Base-by-base conservation (phyloP, 1,140 invertebrate genomes). In the Manduca sexta region DNA sequence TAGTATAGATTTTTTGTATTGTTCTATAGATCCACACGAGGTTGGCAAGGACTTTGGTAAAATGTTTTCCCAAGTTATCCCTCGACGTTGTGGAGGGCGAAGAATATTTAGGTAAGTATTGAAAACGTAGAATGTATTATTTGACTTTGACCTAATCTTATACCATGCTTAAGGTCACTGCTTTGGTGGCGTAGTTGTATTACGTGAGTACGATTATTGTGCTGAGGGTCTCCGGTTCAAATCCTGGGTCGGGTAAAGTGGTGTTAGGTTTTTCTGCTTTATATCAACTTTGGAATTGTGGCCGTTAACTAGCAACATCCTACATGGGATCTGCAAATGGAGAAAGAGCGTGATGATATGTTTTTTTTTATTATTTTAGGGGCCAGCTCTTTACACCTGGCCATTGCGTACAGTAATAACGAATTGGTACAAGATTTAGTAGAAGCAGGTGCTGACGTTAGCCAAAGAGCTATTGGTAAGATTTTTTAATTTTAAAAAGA, bases 31-130 rank as follows among this genome's bases (percentile, higher is more conserved):
- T 83, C 8, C 95, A 96, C 77, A 93, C 93, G 0, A 84, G 92
- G 43, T 88, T 99, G 38, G 97, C 97, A 0, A 90, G 96, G 47
- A 94, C 95, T 3, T 78, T 99, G 15, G 87, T 99, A 0, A 94
- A 96, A 74, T 93, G 94, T 64, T 99, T 96, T 75, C 97, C 97
- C 0, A 94, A 94, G 67, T 78, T 98, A 34, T 94, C 96, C 0
- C 86, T 97, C 31, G 98, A 99, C 84, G 93, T 98, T 10, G 97
- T 99, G 42, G 96, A 99, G 88, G 97, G 97, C 1, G 95, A 98
- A 76, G 97, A 99, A 87, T 99, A 99, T 88, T 90, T 97, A 69
- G 97, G 95, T 94, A 63, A 62, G 55, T 56, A 44, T 7, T 2
- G n/a, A 26, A 26, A 5, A 26, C 0, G 8, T 5, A 5, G 4